Base-by-base conservation (phyloP, 64 coral and sea anemone species). In the Pachyseris speciosa region DNA sequence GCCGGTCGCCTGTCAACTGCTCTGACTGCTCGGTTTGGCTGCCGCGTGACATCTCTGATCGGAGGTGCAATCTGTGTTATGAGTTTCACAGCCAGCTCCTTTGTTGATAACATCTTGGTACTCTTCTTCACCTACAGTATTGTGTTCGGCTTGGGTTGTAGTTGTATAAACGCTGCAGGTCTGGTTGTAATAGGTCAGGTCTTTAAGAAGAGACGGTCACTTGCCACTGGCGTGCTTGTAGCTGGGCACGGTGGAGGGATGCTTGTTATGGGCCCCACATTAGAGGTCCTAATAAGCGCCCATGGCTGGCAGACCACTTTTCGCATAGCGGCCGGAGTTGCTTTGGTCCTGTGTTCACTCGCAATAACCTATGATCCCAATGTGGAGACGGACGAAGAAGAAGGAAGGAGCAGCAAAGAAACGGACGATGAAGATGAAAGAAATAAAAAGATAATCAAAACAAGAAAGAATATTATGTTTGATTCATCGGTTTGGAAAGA, bases 111-210 rank as follows among this genome's bases (percentile, higher is more conserved):
- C 0, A 5, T 61, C n/a, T 61, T 65, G 10, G 38, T 77, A 28
- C 51, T 92, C 53, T 86, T 48, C 42, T 39, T 92, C 7, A 86
- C 90, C 29, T 92, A 78, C 39, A 92, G 90, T 57, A 0, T 86
- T 13, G 4, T 86, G 27, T 78, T 64, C 66, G 83, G 90, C 41
- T 30, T 92, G 40, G 90, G 90, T 9, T 67, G 42, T 25, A 86
- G 90, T 33, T 92, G 57, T 69, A 83, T 86, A 6, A 86, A 55
- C 40, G 77, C 90, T 3, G 29, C 90, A 0, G 48, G 83, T 9
- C 47, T 80, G 15, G 74, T 90, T 38, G 75, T 83, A 1, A 50
- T 78, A 15, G 49, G 58, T 2, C 34, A 69, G 48, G 81, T 81
- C 45, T 90, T 90, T 40, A 59, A 71, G 7, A 90, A 40, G 30